A percentile compares a stretch with the other conserved stretches of the same genome.
phyloP scores from a whole-genome alignment of 2,797 vertebrate species.

The Gastrophryne carolinensis region DNA sequence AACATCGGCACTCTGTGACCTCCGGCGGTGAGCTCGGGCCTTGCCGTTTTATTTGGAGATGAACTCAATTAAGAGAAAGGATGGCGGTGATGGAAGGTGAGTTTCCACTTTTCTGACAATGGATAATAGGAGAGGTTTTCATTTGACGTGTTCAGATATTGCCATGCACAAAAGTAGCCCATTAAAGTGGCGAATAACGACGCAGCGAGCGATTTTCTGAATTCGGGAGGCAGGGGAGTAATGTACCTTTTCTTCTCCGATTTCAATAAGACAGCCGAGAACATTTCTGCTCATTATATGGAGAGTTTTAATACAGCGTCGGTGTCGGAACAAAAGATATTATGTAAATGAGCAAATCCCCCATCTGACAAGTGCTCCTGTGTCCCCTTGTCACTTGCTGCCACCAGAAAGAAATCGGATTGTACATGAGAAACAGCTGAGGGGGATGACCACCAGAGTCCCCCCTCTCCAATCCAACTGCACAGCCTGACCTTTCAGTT shows the following conservation, averaged over 20 bases:
- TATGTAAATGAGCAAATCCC: constrained; percentile 44
- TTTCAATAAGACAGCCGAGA: constrained; percentile 42
- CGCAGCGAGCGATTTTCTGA: constrained; percentile 9
- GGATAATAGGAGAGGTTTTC: constrained; percentile 24
- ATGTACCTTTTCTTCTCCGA: constrained; percentile 1
- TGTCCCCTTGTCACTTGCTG: constrained; percentile 30
- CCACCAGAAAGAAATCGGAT: too few relatives aligned
- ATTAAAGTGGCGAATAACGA: constrained; percentile 32
- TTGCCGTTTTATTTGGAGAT: constrained; percentile 41
- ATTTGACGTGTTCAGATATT: constrained; percentile 45
- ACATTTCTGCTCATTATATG: constrained; percentile 5
- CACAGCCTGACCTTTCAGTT: too few relatives aligned
- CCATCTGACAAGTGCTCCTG: constrained; percentile 16
- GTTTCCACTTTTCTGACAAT: constrained; percentile 41
- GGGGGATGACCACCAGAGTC: too few relatives aligned
- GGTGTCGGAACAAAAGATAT: constrained; percentile 43
- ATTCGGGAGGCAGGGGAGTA: constrained; percentile 5
- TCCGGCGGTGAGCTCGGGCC: constrained; percentile 25
- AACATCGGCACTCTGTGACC: constrained; percentile 36
- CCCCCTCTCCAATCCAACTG: too few relatives aligned
- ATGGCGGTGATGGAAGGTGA: constrained; percentile 28
- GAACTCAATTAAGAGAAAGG: constrained; percentile 43
- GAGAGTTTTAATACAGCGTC: constrained; percentile 22
- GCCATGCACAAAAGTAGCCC: constrained; percentile 21
- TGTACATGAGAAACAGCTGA: too few relatives aligned